Evolutionary conservation across 1,140 invertebrate genomes (phyloP).

Genomic region (Neodiprion pinetum): DNA sequence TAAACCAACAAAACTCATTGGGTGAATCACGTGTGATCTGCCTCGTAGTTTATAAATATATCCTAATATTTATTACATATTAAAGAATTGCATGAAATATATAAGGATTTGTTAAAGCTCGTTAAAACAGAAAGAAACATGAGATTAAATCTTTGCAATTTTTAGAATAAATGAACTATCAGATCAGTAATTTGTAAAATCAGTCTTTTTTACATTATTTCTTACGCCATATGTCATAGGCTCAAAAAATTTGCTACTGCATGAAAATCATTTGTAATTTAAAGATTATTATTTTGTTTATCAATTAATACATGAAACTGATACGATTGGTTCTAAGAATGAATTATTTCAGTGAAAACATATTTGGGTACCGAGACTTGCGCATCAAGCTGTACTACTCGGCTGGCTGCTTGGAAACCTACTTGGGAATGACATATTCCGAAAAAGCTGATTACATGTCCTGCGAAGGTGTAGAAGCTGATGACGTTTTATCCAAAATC

Average conservation of each 20-base stretch:
- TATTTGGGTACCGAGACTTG: conserved; percentile 91
- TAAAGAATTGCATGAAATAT: too few species aligned
- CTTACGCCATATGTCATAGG: too few species aligned
- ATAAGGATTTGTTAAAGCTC: too few species aligned
- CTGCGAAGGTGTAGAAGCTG: conserved; percentile 73
- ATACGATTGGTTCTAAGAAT: not conserved
- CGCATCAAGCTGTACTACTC: conserved; percentile 82
- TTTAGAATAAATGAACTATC: too few species aligned
- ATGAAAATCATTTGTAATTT: not conserved
- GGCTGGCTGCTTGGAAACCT: conserved; percentile 80
- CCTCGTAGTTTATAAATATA: too few species aligned
- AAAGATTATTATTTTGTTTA: conserved; percentile 29
- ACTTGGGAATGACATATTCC: conserved; percentile 70
- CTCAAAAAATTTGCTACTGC: too few species aligned
- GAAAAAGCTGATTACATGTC: conserved; percentile 66
- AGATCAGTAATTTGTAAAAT: too few species aligned
- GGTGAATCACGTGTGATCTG: too few species aligned
- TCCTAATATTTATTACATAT: too few species aligned
- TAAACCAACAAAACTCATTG: conserved; percentile 9
- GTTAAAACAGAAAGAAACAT: too few species aligned
- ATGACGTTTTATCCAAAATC: conserved; percentile 80
- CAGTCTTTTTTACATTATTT: too few species aligned
- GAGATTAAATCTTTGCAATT: too few species aligned
- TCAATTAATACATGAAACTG: conserved; percentile 13
- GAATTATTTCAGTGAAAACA: conserved; percentile 74